Percentiles rank a stretch among this genome's conserved stretches.
Evolutionary conservation across 2,888 invertebrate species (phyloP).

Genomic region (Drosophila vallismaia): DNA sequence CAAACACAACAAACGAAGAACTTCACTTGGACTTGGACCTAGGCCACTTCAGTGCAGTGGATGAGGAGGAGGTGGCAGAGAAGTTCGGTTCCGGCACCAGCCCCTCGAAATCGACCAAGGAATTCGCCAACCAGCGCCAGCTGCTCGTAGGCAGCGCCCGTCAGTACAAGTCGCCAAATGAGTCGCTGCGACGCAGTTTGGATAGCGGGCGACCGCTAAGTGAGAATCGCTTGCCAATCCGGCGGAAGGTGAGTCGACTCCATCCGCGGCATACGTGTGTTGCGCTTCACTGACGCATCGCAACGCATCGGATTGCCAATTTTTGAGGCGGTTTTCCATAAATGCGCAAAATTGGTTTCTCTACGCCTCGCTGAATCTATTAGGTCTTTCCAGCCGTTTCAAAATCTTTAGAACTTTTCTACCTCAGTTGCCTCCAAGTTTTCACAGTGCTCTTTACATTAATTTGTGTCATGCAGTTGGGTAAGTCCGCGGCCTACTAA

Average conservation of each 20-base stretch:
- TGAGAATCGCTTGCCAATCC: conserved; percentile 73
- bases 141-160: conserved; percentile 66
- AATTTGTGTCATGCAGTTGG: neutral
- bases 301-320: conserved; percentile 46
- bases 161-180: conserved; percentile 72
- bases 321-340: conserved; percentile 56
- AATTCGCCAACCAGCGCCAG: conserved; percentile 75
- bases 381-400: conserved; percentile 23
- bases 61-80: neutral
- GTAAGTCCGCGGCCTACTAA: neutral
- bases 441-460: conserved; percentile 38
- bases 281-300: conserved; percentile 59
- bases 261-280: conserved; percentile 30
- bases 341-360: conserved; percentile 54
- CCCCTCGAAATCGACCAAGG: conserved; percentile 67
- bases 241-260: conserved; percentile 57
- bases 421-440: conserved; percentile 46
- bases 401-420: conserved; percentile 9
- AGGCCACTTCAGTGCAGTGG: conserved; percentile 9
- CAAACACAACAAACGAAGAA: conserved; percentile 35
- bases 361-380: conserved; percentile 61
- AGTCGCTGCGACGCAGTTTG: conserved; percentile 53
- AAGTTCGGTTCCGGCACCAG: conserved; percentile 3
- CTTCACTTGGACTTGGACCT: conserved; percentile 45
- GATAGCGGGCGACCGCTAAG: conserved; percentile 69